Evolutionary conservation across 1,140 invertebrate species (phyloP).

Genomic region (Melitaea cinxia): DNA sequence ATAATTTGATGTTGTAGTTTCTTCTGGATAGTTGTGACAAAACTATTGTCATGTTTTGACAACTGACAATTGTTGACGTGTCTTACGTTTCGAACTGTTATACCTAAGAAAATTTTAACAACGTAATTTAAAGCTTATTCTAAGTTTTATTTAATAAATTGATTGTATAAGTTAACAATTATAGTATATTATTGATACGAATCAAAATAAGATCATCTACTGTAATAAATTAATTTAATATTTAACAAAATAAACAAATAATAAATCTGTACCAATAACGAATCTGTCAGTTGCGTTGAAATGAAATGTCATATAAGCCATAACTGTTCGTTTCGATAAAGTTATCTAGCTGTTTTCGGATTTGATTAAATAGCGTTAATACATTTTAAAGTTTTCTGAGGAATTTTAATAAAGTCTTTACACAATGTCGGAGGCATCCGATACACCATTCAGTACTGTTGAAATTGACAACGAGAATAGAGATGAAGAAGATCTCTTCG

Average conservation of each 20-base stretch:
- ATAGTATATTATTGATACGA: no score
- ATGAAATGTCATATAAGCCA: slow-evolving; percentile 39
- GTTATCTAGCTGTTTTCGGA: slow-evolving; percentile 57
- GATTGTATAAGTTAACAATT: no score
- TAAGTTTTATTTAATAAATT: no score
- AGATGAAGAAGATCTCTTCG: slow-evolving; percentile 90
- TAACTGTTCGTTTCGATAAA: slow-evolving; percentile 49
- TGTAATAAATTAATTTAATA: no score
- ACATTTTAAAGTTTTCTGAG: slow-evolving; percentile 22
- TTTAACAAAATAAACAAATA: slow-evolving; percentile 22
- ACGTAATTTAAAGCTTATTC: no score
- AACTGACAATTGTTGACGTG: slow-evolving; percentile 32
- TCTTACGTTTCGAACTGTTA: no score
- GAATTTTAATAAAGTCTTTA: slow-evolving; percentile 24
- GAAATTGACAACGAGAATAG: slow-evolving; percentile 86
- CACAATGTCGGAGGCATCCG: slow-evolving; percentile 85
- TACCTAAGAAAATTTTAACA: no score
- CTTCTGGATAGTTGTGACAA: no score
- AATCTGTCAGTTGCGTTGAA: slow-evolving; percentile 35
- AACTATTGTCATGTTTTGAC: slow-evolving; percentile 27
- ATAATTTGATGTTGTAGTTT: no score
- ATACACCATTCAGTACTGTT: slow-evolving; percentile 87
- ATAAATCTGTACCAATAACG: slow-evolving; percentile 23
- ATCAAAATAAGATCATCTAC: not conserved
- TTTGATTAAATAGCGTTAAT: slow-evolving; percentile 41